A percentile compares a stretch with the other conserved stretches of the same genome.
These are phyloP conservation scores for Petrocephalus microphthalmus DNA, from an alignment of 2,113 vertebrate genomes.

Conservation along the genomic window DNA sequence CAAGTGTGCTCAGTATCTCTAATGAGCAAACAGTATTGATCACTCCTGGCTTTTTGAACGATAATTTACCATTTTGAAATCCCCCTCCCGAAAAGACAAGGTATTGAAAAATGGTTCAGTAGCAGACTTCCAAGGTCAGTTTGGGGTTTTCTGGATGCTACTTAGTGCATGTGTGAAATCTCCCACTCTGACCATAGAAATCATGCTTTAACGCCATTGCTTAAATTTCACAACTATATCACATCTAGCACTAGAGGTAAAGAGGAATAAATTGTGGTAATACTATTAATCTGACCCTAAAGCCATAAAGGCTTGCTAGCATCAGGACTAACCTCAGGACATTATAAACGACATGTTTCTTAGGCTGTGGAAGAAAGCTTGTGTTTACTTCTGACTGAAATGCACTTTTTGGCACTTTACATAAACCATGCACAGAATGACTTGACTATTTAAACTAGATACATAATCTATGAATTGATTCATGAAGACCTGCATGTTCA, in stretches of 20 bases:
- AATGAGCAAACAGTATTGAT: constrained; percentile 21
- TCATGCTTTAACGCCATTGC: not conserved
- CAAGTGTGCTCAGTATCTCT: constrained; percentile 17
- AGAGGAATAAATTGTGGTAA: not conserved
- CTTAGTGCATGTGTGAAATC: not conserved
- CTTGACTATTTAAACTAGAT: not conserved
- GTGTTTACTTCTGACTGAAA: not conserved
- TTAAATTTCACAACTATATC: not conserved
- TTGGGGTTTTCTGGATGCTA: constrained; percentile 7
- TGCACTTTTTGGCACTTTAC: not conserved
- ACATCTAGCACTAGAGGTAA: not conserved
- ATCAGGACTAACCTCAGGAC: not conserved
- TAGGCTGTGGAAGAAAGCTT: not conserved
- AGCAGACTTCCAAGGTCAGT: constrained; percentile 7
- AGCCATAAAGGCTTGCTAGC: not conserved
- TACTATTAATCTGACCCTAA: not conserved
- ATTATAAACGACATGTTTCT: not conserved
- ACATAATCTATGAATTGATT: not conserved
- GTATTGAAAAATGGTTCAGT: constrained; percentile 28
- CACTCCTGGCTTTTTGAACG: constrained; percentile 13
- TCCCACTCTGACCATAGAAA: not conserved
- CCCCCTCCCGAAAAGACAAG: constrained; percentile 1
- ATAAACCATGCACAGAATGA: not conserved
- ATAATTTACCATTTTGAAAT: constrained; percentile 21
- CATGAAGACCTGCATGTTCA: not conserved